These are phyloP conservation scores for Suillia variegata DNA, from an alignment of 2,888 invertebrate genomes.

Conservation along the genomic window DNA sequence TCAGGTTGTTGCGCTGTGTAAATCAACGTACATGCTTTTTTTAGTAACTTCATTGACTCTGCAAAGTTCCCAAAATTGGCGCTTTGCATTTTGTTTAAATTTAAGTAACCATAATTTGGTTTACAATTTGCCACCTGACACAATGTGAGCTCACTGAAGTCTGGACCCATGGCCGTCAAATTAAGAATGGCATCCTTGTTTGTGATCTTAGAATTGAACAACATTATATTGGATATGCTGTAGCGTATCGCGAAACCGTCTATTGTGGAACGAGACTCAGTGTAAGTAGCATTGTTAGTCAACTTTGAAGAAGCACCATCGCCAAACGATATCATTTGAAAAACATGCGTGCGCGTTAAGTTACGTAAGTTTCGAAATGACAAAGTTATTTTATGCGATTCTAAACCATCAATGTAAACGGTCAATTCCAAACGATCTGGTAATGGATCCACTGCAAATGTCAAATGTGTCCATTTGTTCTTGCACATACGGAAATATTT, in stretches of 20 bases:
- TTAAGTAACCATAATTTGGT: slow-evolving; percentile 56
- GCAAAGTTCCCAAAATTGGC: slow-evolving; percentile 45
- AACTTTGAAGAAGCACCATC: slow-evolving; percentile 40
- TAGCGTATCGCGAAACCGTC: slow-evolving; percentile 46
- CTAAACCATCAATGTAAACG: slow-evolving; percentile 51
- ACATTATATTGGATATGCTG: slow-evolving; percentile 54
- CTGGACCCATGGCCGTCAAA: slow-evolving; percentile 59
- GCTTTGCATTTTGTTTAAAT: slow-evolving; percentile 45
- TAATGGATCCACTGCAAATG: slow-evolving; percentile 47
- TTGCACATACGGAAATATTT: slow-evolving; percentile 47
- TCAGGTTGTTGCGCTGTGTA: slow-evolving; percentile 70
- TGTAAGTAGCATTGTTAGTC: slow-evolving; percentile 24
- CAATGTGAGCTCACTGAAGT: slow-evolving; percentile 55
- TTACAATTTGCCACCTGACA: slow-evolving; percentile 58
- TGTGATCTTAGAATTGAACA: slow-evolving; percentile 51
- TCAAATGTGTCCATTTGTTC: slow-evolving; percentile 58
- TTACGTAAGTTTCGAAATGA: slow-evolving; percentile 51
- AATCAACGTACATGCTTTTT: slow-evolving; percentile 67
- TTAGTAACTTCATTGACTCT: slow-evolving; percentile 64
- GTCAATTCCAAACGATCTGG: slow-evolving; percentile 47
- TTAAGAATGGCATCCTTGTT: slow-evolving; percentile 46
- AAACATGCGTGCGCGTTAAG: slow-evolving; percentile 44
- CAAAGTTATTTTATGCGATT: slow-evolving; percentile 47
- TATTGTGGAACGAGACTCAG: slow-evolving; percentile 49
- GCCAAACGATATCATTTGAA: slow-evolving; percentile 53